phyloP scores from a whole-genome alignment of 2,113 vertebrate species.

The Dasypus novemcinctus region DNA sequence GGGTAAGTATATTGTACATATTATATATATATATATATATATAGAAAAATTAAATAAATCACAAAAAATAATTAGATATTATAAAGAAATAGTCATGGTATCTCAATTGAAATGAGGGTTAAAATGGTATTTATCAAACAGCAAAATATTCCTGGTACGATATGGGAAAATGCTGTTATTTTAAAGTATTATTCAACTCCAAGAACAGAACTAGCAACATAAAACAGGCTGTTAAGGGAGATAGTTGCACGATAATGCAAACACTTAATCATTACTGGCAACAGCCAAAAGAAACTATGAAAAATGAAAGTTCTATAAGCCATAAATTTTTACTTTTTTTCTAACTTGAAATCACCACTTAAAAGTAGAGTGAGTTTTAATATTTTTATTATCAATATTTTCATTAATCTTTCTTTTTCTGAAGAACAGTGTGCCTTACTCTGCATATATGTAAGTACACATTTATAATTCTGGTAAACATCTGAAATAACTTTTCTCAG shows the following conservation, averaged over 20 bases:
- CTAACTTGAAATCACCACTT: not conserved
- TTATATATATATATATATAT: too few relatives aligned
- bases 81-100: not conserved
- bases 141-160: not conserved
- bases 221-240: not conserved
- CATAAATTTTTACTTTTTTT: not conserved
- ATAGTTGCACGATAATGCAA: slow-evolving; percentile 12
- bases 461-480: slow-evolving; percentile 25
- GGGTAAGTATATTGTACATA: too few relatives aligned
- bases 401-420: not conserved
- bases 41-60: not conserved
- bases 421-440: not conserved
- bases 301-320: not conserved
- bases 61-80: not conserved
- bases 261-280: not conserved
- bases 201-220: slow-evolving; percentile 29
- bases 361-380: not conserved
- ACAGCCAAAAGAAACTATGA: not conserved
- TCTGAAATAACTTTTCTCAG: slow-evolving; percentile 56
- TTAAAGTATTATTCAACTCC: slow-evolving; percentile 64
- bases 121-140: not conserved
- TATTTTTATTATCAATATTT: not conserved
- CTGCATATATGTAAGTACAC: not conserved
- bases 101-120: not conserved
- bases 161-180: not conserved